Evolutionary conservation across 1,140 invertebrate species (phyloP), one percentile per base, ranked within the genome.

Genomic region (Anastatus disparis): DNA sequence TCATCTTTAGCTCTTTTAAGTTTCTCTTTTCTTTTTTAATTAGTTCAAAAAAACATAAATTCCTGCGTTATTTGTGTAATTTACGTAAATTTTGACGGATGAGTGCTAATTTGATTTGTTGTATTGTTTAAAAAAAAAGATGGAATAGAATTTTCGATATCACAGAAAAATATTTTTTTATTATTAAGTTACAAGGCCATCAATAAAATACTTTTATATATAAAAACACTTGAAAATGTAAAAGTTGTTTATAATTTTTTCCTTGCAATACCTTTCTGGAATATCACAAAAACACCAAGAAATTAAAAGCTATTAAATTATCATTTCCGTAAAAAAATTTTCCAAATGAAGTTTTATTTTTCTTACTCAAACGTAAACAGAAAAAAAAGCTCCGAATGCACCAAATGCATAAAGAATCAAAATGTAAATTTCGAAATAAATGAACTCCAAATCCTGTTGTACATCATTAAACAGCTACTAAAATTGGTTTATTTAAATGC

Each of bases 401-500:
- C n/a, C n/a, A n/a, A n/a, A n/a, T n/a, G n/a, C n/a, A n/a, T n/a
- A n/a, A n/a, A 79, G 55, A 29, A 20, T 52, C 55, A 44, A 38
- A 15, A 50, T 50, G 46, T 52, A 52, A 52, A 61, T 58, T 52
- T 50, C 76, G 71, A 55, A 66, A 70, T 61, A 65, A 70, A 58
- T 9, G 24, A 50, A 9, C 27, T n/a, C 31, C 73, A 50, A 70
- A 73, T 74, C 81, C 80, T 81, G 80, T 65, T 40, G 59, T 75
- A 55, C 72, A 59, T 81, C 79, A 73, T 64, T 68, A 55, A 74
- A 65, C 76, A 75, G 74, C 67, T 70, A 74, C 69, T 20, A 26
- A 44, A 73, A 78, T 81, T 80, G 79, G 74, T 81, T 80, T 80
- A 77, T 78, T 76, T 75, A 20, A 68, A 68, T 77, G 58, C 55